Conservation (phyloP, 2,113 vertebrate genomes). For the Galeopterus variegatus region DNA sequence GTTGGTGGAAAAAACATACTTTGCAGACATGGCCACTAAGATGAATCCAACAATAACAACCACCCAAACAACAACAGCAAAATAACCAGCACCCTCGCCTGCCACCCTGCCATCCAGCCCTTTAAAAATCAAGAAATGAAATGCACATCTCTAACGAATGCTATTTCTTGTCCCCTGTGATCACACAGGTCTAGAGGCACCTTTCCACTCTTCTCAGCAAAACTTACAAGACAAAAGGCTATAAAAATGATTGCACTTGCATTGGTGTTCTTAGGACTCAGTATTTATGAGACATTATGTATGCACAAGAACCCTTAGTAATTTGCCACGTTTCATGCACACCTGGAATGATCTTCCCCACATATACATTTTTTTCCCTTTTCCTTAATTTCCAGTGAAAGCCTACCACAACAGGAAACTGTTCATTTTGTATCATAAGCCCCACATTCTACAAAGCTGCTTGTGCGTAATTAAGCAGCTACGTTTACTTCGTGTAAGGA, state of each 20-base stretch:
- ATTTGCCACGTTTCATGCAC: conserved; percentile 82
- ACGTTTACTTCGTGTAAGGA: conserved; percentile 85
- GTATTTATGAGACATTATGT: conserved; percentile 85
- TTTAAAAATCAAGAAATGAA: conserved; percentile 89
- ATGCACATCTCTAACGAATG: conserved; percentile 38
- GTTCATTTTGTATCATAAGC: conserved; percentile 81
- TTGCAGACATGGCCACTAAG: conserved; percentile 76
- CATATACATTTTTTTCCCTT: background rate
- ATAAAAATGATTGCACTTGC: conserved; percentile 81
- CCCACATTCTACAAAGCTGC: conserved; percentile 71
- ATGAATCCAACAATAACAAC: conserved; percentile 88
- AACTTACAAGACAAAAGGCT: conserved; percentile 89
- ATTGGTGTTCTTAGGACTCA: conserved; percentile 77
- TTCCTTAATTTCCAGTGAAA: conserved; percentile 70
- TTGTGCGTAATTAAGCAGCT: conserved; percentile 87
- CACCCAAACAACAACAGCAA: conserved; percentile 1
- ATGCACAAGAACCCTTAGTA: conserved; percentile 86
- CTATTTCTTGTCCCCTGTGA: conserved; percentile 70
- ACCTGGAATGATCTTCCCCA: conserved; percentile 86
- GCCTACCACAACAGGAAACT: conserved; percentile 80
- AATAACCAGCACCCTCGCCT: conserved; percentile 14
- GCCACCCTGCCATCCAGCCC: conserved; percentile 10
- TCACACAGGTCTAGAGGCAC: conserved; percentile 76
- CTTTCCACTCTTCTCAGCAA: conserved; percentile 79
- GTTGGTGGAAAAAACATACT: conserved; percentile 91